Base-by-base conservation (phyloP, 2,888 invertebrate species). In the Acrocyrtus sp. region DNA sequence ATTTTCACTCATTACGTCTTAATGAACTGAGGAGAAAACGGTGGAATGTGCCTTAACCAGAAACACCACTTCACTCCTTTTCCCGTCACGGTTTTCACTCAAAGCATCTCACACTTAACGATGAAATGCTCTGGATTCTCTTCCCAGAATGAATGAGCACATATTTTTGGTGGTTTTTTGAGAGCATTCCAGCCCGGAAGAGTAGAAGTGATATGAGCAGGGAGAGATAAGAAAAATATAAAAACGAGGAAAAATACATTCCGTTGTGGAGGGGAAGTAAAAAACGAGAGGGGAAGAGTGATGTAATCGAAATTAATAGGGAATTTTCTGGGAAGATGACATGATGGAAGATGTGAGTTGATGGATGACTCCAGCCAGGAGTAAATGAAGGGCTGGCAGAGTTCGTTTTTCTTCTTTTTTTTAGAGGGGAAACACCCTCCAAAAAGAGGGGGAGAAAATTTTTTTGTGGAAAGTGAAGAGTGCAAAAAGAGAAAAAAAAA, bases 281-380 rank as follows among this genome's bases (percentile, higher is more conserved):
- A 29, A 24, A 29, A 53, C 29, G 27, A 29, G 45, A n/a, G 50
- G 21, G 50, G 34, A 50, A 39, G 53, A 21, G 29, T 51, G 51
- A 68, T 60, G 60, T 60, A 68, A 68, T 68, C 58, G 60, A 68
- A 68, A 60, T 68, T 68, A 68, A 68, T 68, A 68, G 68, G 51
- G 60, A 60, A 29, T 53, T 51, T 60, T 68, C 29, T 22, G 10
- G 21, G 34, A 61, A 17, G 53, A 58, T 53, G 68, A 68, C 68
- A 47, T 29, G 58, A 43, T 58, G 29, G 27, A 58, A 60, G 41
- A 17, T 47, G 29, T 15, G 10, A 47, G 50, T 45, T 68, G 68
- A 68, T 68, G 68, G 68, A 68, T 67, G 67, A 58, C 19, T 58
- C 26, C 19, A 10, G n/a, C n/a, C n/a, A 26, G 43, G 29, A 17